Percentiles rank a stretch among this genome's conserved stretches.
phyloP scores from a whole-genome alignment of 2,888 invertebrate species.

The Mesochorus sp. region DNA sequence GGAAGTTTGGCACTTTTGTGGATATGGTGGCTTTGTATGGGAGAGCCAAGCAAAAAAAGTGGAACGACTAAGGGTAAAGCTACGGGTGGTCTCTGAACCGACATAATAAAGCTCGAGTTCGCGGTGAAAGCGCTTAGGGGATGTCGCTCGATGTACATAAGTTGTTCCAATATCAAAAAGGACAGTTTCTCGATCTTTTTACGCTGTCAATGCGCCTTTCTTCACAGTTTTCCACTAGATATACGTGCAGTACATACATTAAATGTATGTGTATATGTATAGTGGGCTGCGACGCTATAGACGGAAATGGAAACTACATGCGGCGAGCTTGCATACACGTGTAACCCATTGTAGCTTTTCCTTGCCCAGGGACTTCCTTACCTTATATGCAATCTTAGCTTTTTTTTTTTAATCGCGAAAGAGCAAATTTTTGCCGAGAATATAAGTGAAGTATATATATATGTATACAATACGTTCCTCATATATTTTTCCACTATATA shows the following conservation, averaged over 20 bases:
- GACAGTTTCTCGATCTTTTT: background rate
- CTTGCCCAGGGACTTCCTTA: background rate
- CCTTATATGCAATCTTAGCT: slow-evolving; percentile 28
- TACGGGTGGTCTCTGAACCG: background rate
- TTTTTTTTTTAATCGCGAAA: slow-evolving; percentile 17
- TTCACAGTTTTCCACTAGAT: background rate
- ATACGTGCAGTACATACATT: background rate
- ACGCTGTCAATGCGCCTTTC: background rate
- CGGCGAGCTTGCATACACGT: slow-evolving; percentile 12
- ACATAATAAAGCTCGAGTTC: slow-evolving; percentile 14
- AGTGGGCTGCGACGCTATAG: background rate
- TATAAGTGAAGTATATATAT: background rate
- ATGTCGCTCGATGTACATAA: background rate
- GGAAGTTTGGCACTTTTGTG: background rate
- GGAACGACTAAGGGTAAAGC: background rate
- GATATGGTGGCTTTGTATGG: background rate
- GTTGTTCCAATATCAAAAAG: background rate
- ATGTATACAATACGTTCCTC: background rate
- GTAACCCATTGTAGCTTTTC: background rate
- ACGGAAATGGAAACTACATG: background rate
- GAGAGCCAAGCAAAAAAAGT: background rate
- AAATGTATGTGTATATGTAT: background rate
- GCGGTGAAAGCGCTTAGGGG: slow-evolving; percentile 8
- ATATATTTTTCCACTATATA: background rate
- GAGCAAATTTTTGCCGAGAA: slow-evolving; percentile 28